Conservation (phyloP, 2,888 invertebrate species). For the Scelioninae gen. 2 region DNA sequence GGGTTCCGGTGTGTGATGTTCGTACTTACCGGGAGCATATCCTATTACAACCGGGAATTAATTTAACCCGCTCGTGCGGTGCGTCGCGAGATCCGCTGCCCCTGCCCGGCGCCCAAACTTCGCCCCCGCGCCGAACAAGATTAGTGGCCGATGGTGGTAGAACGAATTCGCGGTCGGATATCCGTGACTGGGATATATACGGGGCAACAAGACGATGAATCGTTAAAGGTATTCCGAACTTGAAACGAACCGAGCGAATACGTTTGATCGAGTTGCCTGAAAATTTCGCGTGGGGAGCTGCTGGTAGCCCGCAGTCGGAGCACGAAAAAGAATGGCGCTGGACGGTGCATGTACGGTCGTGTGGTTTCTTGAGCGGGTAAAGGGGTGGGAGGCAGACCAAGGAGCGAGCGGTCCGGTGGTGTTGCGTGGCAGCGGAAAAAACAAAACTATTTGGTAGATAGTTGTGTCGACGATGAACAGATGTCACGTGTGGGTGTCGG, state of each 20-base stretch:
- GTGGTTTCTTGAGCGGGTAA: no score
- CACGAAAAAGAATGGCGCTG: slow-evolving; percentile 36
- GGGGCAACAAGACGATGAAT: slow-evolving; percentile 57
- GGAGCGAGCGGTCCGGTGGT: no score
- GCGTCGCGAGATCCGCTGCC: slow-evolving; percentile 12
- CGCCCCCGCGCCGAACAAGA: slow-evolving; percentile 53
- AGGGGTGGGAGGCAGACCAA: no score
- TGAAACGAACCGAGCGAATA: slow-evolving; percentile 31
- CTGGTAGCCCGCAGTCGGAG: slow-evolving; percentile 61
- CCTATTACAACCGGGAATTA: slow-evolving; percentile 54
- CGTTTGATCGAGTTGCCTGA: slow-evolving; percentile 25
- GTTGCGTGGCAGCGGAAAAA: no score
- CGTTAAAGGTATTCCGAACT: slow-evolving; percentile 49
- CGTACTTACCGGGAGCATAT: slow-evolving; percentile 46
- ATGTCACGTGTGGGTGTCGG: no score
- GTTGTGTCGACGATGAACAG: no score
- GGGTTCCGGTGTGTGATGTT: slow-evolving; percentile 34
- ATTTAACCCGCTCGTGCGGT: slow-evolving; percentile 40
- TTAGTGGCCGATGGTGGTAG: slow-evolving; percentile 55
- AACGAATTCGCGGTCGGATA: slow-evolving; percentile 63
- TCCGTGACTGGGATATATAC: slow-evolving; percentile 62
- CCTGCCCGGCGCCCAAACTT: slow-evolving; percentile 34
- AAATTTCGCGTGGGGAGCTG: slow-evolving; percentile 44
- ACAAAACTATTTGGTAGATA: no score
- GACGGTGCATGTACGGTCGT: no score